Conservation (phyloP, 2,113 vertebrate species). For the Laticauda laticaudata region DNA sequence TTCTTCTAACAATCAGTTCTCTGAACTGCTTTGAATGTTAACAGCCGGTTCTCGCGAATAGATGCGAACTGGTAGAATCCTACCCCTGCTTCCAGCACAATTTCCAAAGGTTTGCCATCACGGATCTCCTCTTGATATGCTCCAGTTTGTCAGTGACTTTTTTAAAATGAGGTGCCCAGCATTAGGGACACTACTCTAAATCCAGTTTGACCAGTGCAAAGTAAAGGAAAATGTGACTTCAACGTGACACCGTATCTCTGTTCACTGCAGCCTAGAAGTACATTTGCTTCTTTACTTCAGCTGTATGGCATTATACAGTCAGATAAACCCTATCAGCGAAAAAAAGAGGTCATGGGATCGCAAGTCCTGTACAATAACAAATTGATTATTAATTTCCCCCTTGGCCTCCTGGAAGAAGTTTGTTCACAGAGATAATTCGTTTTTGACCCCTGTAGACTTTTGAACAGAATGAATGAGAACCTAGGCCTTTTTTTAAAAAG, state of each 20-base stretch:
- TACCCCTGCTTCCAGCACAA: too few relatives aligned
- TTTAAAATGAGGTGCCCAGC: neutral
- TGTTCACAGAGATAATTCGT: neutral
- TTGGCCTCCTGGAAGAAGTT: neutral
- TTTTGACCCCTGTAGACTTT: fast-evolving
- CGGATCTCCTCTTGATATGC: neutral
- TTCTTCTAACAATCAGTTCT: too few relatives aligned
- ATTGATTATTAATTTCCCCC: neutral
- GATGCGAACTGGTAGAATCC: too few relatives aligned
- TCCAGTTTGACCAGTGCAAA: neutral
- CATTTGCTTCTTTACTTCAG: neutral
- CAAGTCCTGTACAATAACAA: neutral
- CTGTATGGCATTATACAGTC: neutral
- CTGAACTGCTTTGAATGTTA: too few relatives aligned
- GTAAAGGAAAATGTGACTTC: neutral
- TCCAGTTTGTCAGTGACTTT: neutral
- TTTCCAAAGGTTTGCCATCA: too few relatives aligned
- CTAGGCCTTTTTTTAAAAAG: neutral
- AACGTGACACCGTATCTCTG: neutral
- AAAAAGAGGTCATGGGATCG: neutral
- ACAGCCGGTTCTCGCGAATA: too few relatives aligned
- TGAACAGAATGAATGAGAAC: neutral
- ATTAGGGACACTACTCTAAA: neutral
- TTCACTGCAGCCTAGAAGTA: neutral
- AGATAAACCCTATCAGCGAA: neutral